Evolutionary conservation across 2,888 invertebrate genomes (phyloP), one percentile per base, ranked within the genome.

Genomic region (Caenorhabditis panamensis): DNA sequence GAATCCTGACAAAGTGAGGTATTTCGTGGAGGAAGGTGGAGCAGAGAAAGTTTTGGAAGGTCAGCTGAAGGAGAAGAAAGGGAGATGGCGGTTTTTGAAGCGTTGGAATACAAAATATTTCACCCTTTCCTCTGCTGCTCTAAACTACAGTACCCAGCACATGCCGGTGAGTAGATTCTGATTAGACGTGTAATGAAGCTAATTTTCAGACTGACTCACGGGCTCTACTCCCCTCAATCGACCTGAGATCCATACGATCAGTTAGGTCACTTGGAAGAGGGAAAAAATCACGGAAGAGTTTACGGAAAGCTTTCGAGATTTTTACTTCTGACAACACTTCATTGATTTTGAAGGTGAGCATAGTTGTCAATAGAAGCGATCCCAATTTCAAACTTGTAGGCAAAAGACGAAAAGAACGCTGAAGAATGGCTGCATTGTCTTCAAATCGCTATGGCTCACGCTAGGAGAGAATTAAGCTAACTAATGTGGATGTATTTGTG

Each of bases 351-450:
- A 96, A 97, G 78, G 89, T 88, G 4, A 49, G 79, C 64, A 11
- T 37, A 16, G 22, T 31, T 24, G 16, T 28, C 24, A 26, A 20
- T 18, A 26, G 16, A 24, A n/a, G 1, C n/a, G 20, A 36, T 26
- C 13, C 18, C 22, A 28, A 28, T 1, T 16, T n/a, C n/a, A 2
- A 26, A 49, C 26, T 28, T 67, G 13, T 16, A 89, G 92, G 96
- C 96, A 8, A 96, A 95, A 92, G 96, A 96, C 91, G 95, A 95
- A 54, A 95, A 95, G 92, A 95, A 96, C 91, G 96, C 96, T 0
- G 96, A 96, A 92, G 95, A 96, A 92, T 97, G 97, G 96, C 95
- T 96, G 56, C 96, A 96, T 92, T 96, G 95, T 92, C 93, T 96
- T 82, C 96, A 95, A 91, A 95, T 96, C 82, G 96, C 96, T 4